Base-by-base conservation (phyloP, 2,113 vertebrate genomes). In the Crypturellus undulatus region DNA sequence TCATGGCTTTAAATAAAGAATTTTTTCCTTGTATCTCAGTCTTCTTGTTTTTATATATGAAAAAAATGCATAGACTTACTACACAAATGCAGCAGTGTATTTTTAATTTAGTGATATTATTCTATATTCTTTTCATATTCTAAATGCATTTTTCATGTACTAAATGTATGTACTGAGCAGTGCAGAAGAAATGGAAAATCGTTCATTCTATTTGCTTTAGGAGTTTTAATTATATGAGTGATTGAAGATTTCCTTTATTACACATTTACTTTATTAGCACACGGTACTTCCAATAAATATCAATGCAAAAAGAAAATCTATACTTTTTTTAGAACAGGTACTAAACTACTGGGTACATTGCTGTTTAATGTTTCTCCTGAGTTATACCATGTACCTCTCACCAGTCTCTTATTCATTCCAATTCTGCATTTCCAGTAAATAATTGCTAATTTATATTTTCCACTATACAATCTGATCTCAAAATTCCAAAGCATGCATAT, bases 381-480 rank as follows among this genome's bases (percentile, higher is more conserved):
- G 77, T 2, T 0, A 0, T 51, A 69, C 42, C 3, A 21, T 26
- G 69, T 2, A 67, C 17, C 80, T 73, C 18, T 26, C 28, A 87
- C 5, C 21, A n/a, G 15, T 43, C 19, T 51, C 73, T 78, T 56
- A 18, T 72, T 89, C 43, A 72, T 56, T 80, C 24, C 18, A 80
- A 26, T 70, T 81, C 64, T 24, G n/a, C 28, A 3, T 42, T 78
- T 81, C 42, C 28, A 60, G 16, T 71, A n/a, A n/a, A 77, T 58
- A 71, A 30, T 3, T 3, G 1, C n/a, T 58, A 20, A 3, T 22
- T 72, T 68, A 60, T 6, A 17, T 71, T 87, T 93, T 56, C 20
- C 5, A 20, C n/a, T 10, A 49, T 14, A 21, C 6, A 38, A 43
- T 81, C 69, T 73, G 38, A 3, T 45, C 24, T 47, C 54, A 72